Conservation (phyloP, 2,888 invertebrate genomes). For the Leptinotarsa tumamoca region DNA sequence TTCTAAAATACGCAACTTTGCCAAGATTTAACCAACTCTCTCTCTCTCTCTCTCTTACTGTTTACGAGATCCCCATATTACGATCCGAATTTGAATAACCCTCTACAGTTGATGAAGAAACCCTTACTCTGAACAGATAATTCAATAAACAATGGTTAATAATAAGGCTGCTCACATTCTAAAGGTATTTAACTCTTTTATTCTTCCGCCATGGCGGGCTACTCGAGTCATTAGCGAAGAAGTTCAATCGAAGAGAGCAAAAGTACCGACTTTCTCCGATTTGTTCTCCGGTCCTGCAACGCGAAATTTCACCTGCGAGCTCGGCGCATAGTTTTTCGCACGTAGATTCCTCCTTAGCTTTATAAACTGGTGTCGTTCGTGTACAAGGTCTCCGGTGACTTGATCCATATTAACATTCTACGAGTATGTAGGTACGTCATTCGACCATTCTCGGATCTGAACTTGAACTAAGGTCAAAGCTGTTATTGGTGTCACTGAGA, state of each 20-base stretch:
- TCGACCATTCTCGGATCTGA: constrained; percentile 19
- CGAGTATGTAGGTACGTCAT: constrained; percentile 20
- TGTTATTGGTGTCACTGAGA: background rate
- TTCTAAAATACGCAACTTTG: too few species aligned
- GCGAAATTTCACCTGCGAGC: constrained; percentile 25
- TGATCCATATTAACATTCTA: constrained; percentile 23
- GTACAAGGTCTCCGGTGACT: constrained; percentile 21
- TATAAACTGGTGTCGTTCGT: background rate
- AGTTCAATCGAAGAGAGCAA: constrained; percentile 24
- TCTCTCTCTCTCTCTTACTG: too few species aligned
- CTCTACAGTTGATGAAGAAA: too few species aligned
- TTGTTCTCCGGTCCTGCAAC: constrained; percentile 15
- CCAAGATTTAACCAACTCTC: too few species aligned
- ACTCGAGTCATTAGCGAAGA: constrained; percentile 24
- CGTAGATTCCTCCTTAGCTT: constrained; percentile 7
- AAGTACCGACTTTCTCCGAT: constrained; percentile 28
- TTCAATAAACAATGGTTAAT: too few species aligned
- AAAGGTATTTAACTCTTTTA: background rate
- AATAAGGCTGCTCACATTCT: too few species aligned
- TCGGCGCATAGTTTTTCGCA: constrained; percentile 23
- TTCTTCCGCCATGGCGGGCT: background rate
- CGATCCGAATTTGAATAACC: too few species aligned
- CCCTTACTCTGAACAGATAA: too few species aligned
- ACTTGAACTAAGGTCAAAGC: constrained; percentile 25
- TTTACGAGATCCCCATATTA: too few species aligned